Percentiles rank a stretch among this genome's conserved stretches.
phyloP scores from a whole-genome alignment of 2,797 vertebrate genomes.

The Pangasius larnaudii region DNA sequence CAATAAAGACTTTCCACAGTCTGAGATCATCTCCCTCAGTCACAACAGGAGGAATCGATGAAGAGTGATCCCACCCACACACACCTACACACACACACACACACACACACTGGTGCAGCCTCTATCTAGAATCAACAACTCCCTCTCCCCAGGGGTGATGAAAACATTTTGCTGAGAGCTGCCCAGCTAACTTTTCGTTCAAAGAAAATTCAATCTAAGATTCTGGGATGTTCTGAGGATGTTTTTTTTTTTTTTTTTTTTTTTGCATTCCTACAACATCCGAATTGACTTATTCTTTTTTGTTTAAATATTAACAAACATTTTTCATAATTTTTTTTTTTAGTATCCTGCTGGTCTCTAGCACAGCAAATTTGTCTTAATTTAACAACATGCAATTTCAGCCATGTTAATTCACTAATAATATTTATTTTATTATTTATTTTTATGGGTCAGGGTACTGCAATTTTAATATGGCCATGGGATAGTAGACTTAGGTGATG shows the following conservation, averaged over 20 bases:
- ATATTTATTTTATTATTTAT: background rate
- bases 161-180: background rate
- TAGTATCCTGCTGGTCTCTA: background rate
- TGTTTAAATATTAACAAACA: background rate
- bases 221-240: background rate
- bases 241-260: background rate
- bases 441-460: background rate
- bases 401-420: background rate
- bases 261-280: background rate
- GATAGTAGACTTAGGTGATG: background rate
- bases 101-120: background rate
- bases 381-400: background rate
- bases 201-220: background rate
- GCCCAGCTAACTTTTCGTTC: background rate
- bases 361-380: no score
- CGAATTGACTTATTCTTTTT: background rate
- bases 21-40: conserved; percentile 41
- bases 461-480: background rate
- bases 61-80: conserved; percentile 23
- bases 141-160: conserved; percentile 7
- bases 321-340: background rate
- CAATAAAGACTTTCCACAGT: conserved; percentile 42
- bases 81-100: background rate
- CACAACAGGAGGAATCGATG: conserved; percentile 47
- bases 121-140: conserved; percentile 13